phyloP scores from a whole-genome alignment of 1,140 invertebrate species.

The Littorina saxatilis region DNA sequence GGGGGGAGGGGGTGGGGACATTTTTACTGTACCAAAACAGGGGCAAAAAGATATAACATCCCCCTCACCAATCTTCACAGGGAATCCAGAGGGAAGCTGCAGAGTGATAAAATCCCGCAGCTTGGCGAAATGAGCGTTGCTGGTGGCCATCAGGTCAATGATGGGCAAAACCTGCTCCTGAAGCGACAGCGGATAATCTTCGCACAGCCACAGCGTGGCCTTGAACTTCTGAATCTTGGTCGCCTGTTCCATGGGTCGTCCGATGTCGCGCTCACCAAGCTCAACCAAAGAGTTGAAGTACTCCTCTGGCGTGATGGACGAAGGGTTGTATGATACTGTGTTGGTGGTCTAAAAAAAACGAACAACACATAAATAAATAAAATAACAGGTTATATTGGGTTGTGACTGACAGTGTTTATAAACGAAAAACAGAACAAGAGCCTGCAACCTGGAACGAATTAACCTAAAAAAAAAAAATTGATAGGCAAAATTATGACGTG shows the following conservation, averaged over 20 bases:
- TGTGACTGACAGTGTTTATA: no score
- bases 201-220: constrained; percentile 95
- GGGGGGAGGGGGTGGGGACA: not conserved
- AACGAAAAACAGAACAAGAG: no score
- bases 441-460: no score
- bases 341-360: constrained; percentile 59
- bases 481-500: no score
- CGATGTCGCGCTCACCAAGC: constrained; percentile 90
- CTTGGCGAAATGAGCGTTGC: constrained; percentile 97
- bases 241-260: constrained; percentile 90
- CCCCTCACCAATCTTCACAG: constrained; percentile 93
- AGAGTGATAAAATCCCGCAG: constrained; percentile 98
- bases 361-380: no score
- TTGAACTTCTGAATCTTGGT: constrained; percentile 91
- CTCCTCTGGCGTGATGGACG: constrained; percentile 89
- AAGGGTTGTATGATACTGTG: constrained; percentile 79
- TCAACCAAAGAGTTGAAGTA: constrained; percentile 85
- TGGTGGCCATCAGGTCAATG: constrained; percentile 97
- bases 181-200: constrained; percentile 90
- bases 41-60: not conserved
- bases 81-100: constrained; percentile 97
- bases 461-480: no score
- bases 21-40: not conserved
- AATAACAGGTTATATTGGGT: no score
- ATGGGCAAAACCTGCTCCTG: constrained; percentile 93